Percentiles rank a stretch among this genome's conserved stretches.
These are phyloP conservation scores for Drusus annulatus DNA, from an alignment of 1,140 invertebrate genomes.

Conservation along the genomic window DNA sequence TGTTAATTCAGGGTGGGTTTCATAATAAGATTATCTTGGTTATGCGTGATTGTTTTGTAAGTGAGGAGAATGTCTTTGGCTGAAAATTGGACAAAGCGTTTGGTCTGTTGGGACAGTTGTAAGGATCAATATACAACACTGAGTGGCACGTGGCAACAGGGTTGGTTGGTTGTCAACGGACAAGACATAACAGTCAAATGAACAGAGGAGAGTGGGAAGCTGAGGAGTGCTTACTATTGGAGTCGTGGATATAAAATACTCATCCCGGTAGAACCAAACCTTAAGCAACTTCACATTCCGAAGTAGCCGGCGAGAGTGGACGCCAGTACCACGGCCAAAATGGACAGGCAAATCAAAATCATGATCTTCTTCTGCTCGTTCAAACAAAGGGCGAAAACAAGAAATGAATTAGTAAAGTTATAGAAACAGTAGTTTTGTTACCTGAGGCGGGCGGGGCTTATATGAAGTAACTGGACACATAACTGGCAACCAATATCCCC, in stretches of 20 bases:
- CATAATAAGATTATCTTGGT: too few relatives aligned
- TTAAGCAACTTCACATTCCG: constrained; percentile 51
- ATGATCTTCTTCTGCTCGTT: constrained; percentile 96
- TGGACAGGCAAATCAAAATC: constrained; percentile 93
- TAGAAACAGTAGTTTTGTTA: constrained; percentile 61
- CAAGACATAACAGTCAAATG: background rate
- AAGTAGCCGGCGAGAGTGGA: constrained; percentile 83
- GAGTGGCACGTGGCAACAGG: background rate
- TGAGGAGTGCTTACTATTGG: constrained; percentile 50
- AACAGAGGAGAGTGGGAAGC: constrained; percentile 41
- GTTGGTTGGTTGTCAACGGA: background rate
- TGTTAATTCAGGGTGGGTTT: too few relatives aligned
- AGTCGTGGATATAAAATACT: constrained; percentile 53
- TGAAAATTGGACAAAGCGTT: too few relatives aligned
- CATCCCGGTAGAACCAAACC: constrained; percentile 49
- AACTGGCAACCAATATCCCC: constrained; percentile 84
- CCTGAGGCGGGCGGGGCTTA: constrained; percentile 60
- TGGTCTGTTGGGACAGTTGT: background rate
- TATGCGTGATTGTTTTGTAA: too few relatives aligned
- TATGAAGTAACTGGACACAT: constrained; percentile 71
- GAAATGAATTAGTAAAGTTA: constrained; percentile 68
- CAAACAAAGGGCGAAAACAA: constrained; percentile 66
- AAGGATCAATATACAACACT: constrained; percentile 27
- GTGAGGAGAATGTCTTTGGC: too few relatives aligned
- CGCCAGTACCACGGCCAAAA: constrained; percentile 82